These are phyloP conservation scores for Clytia hemisphaerica DNA, from an alignment of 30 jellyfish, hydroid and myxozoan genomes.

Conservation along the genomic window DNA sequence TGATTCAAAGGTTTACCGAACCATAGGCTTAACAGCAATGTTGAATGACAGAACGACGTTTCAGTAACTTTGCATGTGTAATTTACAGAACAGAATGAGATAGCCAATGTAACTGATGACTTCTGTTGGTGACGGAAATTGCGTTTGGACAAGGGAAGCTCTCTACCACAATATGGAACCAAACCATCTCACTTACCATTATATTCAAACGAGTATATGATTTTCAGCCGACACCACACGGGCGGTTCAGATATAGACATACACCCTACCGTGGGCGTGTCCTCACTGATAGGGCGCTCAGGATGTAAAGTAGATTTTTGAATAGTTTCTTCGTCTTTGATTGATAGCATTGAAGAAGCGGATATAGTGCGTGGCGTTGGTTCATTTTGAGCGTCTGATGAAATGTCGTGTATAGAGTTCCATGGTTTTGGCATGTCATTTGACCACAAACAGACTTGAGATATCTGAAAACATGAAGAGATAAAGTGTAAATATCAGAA, in stretches of 20 bases:
- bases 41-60: too few relatives aligned
- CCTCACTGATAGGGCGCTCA: constrained; percentile 51
- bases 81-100: too few relatives aligned
- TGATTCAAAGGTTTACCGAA: too few relatives aligned
- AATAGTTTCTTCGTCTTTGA: background rate
- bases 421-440: constrained; percentile 20
- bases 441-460: constrained; percentile 21
- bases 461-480: background rate
- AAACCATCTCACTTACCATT: constrained; percentile 24
- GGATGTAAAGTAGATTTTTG: background rate
- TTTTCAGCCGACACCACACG: constrained; percentile 81
- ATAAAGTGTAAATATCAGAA: background rate
- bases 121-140: too few relatives aligned
- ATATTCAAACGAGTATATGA: constrained; percentile 87
- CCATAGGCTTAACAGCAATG: too few relatives aligned
- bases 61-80: too few relatives aligned
- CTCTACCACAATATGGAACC: background rate
- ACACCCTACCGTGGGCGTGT: constrained; percentile 43
- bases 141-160: too few relatives aligned
- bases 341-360: background rate
- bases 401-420: constrained; percentile 5
- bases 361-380: too few relatives aligned
- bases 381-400: background rate
- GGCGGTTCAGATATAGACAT: constrained; percentile 77
- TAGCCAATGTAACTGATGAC: too few relatives aligned